These are phyloP conservation scores for Trichopoda pennipes DNA, from an alignment of 2,888 invertebrate genomes.

Conservation along the genomic window DNA sequence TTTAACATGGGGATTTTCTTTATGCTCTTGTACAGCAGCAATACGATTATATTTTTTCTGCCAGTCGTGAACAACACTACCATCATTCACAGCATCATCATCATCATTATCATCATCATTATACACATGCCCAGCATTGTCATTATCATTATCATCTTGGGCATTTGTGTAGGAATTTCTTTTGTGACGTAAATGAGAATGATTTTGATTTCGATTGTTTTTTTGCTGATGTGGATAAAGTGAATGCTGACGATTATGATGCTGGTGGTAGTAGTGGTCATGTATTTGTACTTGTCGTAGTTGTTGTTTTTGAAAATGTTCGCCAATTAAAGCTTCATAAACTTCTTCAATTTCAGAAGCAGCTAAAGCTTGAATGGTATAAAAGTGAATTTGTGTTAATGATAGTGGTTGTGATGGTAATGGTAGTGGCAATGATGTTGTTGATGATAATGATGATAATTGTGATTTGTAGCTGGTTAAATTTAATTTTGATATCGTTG, in stretches of 20 bases:
- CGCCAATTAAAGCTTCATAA: slow-evolving; percentile 76
- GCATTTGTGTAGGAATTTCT: slow-evolving; percentile 10
- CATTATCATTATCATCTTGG: slow-evolving; percentile 12
- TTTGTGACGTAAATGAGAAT: slow-evolving; percentile 22
- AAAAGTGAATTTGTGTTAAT: slow-evolving; percentile 72
- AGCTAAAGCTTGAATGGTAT: slow-evolving; percentile 76
- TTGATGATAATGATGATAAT: slow-evolving; percentile 48
- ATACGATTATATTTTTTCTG: slow-evolving; percentile 57
- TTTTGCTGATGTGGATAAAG: slow-evolving; percentile 62
- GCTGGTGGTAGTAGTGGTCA: slow-evolving; percentile 62
- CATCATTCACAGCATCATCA: slow-evolving; percentile 55
- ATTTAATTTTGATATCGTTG: slow-evolving; percentile 52
- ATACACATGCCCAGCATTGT: slow-evolving; percentile 19
- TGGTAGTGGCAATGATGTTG: slow-evolving; percentile 35
- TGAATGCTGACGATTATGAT: slow-evolving; percentile 64
- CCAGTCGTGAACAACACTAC: slow-evolving; percentile 43
- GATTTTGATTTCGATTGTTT: slow-evolving; percentile 38
- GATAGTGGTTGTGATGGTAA: slow-evolving; percentile 49
- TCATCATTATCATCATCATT: slow-evolving; percentile 8
- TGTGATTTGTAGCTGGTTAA: slow-evolving; percentile 44
- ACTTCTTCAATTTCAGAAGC: slow-evolving; percentile 77
- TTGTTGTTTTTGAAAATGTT: slow-evolving; percentile 72
- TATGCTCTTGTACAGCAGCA: slow-evolving; percentile 61
- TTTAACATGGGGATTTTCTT: slow-evolving; percentile 62
- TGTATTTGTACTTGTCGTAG: slow-evolving; percentile 58